Evolutionary conservation across 2,888 invertebrate genomes (phyloP).

Genomic region (Hyposoter dolosus): DNA sequence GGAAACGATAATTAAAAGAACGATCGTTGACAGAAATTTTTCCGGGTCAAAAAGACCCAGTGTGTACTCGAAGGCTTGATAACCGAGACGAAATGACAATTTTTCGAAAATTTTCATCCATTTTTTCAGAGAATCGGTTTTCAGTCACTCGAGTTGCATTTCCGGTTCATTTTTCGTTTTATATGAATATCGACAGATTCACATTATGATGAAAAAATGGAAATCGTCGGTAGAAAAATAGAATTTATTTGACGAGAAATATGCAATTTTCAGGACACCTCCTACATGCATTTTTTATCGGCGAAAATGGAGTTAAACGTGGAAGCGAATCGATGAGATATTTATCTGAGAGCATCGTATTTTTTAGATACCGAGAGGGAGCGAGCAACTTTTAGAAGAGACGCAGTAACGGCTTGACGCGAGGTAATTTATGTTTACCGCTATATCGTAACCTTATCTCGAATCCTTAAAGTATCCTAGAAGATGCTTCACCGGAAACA

Average conservation of each 20-base stretch:
- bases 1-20: too few relatives aligned
- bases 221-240: not conserved
- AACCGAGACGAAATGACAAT: too few relatives aligned
- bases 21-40: too few relatives aligned
- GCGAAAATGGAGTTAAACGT: slow-evolving; percentile 44
- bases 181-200: too few relatives aligned
- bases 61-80: too few relatives aligned
- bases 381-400: not conserved
- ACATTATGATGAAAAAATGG: not conserved
- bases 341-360: slow-evolving; percentile 36
- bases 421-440: slow-evolving; percentile 17
- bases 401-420: slow-evolving; percentile 13
- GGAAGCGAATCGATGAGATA: slow-evolving; percentile 54
- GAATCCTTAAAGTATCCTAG: slow-evolving; percentile 24
- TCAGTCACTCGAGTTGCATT: not conserved
- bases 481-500: slow-evolving; percentile 17
- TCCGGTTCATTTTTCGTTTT: not conserved
- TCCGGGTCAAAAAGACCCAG: too few relatives aligned
- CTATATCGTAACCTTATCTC: slow-evolving; percentile 28
- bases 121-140: too few relatives aligned
- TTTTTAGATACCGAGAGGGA: not conserved
- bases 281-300: slow-evolving; percentile 5
- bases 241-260: not conserved
- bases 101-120: too few relatives aligned
- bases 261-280: not conserved